Evolutionary conservation across 2,113 vertebrate genomes (phyloP).

Genomic region (Anseranas semipalmata): DNA sequence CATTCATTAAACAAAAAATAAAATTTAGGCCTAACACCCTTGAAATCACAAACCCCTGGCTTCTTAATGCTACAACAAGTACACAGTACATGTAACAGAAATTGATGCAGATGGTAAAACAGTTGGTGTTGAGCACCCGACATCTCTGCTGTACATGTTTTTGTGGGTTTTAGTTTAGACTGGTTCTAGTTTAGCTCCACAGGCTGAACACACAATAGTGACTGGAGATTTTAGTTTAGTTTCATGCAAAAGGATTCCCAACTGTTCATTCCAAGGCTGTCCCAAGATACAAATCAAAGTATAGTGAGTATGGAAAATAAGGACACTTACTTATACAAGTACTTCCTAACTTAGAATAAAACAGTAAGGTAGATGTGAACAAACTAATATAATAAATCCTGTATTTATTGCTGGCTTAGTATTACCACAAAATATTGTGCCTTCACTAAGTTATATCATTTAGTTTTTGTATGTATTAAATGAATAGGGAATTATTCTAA

Average conservation of each 20-base stretch:
- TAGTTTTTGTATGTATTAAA: not conserved
- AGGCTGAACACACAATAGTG: accelerated
- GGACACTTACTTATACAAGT: not conserved
- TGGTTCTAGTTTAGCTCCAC: not conserved
- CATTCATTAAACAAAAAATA: not conserved
- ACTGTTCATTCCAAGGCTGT: not conserved
- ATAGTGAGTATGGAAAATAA: not conserved
- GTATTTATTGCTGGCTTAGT: not conserved
- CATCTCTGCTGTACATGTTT: accelerated
- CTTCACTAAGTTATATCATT: not conserved
- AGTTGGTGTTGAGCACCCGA: not conserved
- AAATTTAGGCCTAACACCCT: not conserved
- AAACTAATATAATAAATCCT: not conserved
- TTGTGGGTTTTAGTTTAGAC: not conserved
- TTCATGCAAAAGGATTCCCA: not conserved
- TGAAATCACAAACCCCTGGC: not conserved
- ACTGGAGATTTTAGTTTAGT: not conserved
- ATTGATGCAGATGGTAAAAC: not conserved
- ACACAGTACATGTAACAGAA: not conserved
- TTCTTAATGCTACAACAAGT: not conserved
- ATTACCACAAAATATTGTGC: not conserved
- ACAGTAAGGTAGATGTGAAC: not conserved
- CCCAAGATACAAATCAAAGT: not conserved
- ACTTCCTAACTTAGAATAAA: not conserved
- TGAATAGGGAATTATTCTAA: not conserved